phyloP scores from a whole-genome alignment of 2,113 vertebrate genomes.

The Cinclus cinclus region DNA sequence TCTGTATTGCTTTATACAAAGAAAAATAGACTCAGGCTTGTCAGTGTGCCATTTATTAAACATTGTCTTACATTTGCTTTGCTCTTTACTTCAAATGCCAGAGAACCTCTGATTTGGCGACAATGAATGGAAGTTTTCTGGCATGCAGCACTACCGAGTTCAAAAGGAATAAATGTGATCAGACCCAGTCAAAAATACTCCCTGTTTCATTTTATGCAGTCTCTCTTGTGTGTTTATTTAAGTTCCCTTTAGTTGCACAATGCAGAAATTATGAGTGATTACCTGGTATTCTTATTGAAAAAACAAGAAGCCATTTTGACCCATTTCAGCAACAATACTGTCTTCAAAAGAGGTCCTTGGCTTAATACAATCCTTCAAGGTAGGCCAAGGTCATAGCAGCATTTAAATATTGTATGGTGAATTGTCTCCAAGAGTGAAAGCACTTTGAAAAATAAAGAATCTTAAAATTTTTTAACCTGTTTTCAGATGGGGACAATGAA shows the following conservation, averaged over 20 bases:
- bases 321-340: not conserved
- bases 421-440: not conserved
- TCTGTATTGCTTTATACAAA: not conserved
- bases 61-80: slow-evolving; percentile 34
- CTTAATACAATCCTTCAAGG: not conserved
- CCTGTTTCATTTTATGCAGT: not conserved
- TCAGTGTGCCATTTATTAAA: slow-evolving; percentile 42
- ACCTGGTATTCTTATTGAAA: not conserved
- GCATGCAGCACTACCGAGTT: not conserved
- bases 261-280: not conserved
- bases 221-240: slow-evolving; percentile 11
- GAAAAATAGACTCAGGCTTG: not conserved
- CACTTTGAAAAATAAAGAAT: not conserved
- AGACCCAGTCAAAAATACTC: not conserved
- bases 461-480: not conserved
- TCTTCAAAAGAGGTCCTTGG: not conserved
- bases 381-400: not conserved
- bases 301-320: not conserved
- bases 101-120: not conserved
- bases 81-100: slow-evolving; percentile 39
- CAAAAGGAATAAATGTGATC: slow-evolving; percentile 5
- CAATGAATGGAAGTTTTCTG: slow-evolving; percentile 38
- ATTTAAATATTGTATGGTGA: not conserved
- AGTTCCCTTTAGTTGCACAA: not conserved
- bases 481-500: not conserved